phyloP scores from a whole-genome alignment of 2,888 invertebrate genomes.

The Euclidia mi region DNA sequence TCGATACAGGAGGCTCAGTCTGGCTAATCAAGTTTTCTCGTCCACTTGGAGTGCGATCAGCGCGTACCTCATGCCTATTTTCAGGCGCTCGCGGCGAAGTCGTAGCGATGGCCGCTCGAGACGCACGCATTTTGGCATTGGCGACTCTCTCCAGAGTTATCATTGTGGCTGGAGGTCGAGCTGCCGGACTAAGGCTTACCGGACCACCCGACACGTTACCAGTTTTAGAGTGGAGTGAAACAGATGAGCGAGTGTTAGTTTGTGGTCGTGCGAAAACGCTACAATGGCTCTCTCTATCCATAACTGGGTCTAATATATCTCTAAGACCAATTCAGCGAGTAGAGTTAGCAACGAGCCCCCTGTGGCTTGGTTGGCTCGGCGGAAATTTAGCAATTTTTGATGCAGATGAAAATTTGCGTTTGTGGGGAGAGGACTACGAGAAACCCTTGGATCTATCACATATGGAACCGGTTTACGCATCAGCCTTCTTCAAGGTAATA shows the following conservation, averaged over 20 bases:
- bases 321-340: conserved; percentile 92
- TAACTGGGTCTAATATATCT: conserved; percentile 83
- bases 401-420: conserved; percentile 95
- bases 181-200: conserved; percentile 90
- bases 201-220: conserved; percentile 95
- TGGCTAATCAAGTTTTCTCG: conserved; percentile 97
- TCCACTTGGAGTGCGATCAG: conserved; percentile 96
- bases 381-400: conserved; percentile 97
- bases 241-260: conserved; percentile 95
- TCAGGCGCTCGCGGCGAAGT: conserved; percentile 98
- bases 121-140: conserved; percentile 94
- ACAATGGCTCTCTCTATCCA: conserved; percentile 94
- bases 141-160: conserved; percentile 97
- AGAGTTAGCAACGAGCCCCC: conserved; percentile 90
- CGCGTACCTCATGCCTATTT: conserved; percentile 98
- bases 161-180: conserved; percentile 82
- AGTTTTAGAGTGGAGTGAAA: conserved; percentile 95
- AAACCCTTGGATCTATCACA: conserved; percentile 95
- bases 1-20: conserved; percentile 98
- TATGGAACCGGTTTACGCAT: conserved; percentile 95
- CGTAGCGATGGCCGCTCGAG: conserved; percentile 82
- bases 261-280: conserved; percentile 96
- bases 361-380: conserved; percentile 93
- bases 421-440: conserved; percentile 97
- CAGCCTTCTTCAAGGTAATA: conserved; percentile 95